A percentile compares a stretch with the other conserved stretches of the same genome.
Evolutionary conservation across 2,797 vertebrate species (phyloP).

Genomic region (Arrhamphus sclerolepis): DNA sequence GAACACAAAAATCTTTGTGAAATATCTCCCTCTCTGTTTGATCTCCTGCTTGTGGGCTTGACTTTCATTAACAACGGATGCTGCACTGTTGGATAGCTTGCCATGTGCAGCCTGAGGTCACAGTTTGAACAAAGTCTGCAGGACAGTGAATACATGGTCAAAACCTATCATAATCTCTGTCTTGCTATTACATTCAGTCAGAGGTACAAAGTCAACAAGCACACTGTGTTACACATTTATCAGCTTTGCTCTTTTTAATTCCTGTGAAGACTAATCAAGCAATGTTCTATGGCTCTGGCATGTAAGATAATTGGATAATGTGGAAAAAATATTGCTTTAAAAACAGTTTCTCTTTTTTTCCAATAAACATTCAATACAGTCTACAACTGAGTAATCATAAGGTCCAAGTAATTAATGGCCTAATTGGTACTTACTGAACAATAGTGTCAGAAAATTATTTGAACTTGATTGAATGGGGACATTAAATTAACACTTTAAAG

Average conservation of each 20-base stretch:
- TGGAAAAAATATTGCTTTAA: constrained; percentile 20
- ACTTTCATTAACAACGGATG: constrained; percentile 48
- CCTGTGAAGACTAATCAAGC: constrained; percentile 10
- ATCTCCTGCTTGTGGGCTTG: constrained; percentile 39
- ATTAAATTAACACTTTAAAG: constrained; percentile 78
- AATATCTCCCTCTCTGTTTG: constrained; percentile 32
- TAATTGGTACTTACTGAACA: constrained; percentile 76
- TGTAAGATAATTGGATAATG: constrained; percentile 37
- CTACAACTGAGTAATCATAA: constrained; percentile 70
- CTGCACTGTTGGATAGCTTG: constrained; percentile 15
- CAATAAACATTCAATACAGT: constrained; percentile 48
- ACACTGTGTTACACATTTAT: constrained; percentile 17
- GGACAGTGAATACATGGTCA: constrained; percentile 29
- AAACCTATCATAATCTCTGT: constrained; percentile 10
- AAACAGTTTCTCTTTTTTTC: constrained; percentile 5
- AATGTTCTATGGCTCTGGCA: constrained; percentile 2
- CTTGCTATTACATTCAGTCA: constrained; percentile 28
- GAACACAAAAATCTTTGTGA: constrained; percentile 22
- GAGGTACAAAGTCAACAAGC: constrained; percentile 28
- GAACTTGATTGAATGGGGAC: constrained; percentile 67
- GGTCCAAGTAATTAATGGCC: constrained; percentile 70
- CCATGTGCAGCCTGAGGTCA: constrained; percentile 39
- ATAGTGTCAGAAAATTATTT: constrained; percentile 75
- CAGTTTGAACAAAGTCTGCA: constrained; percentile 25
- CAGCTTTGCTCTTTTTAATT: not conserved